phyloP scores from a whole-genome alignment of 1,140 invertebrate genomes.

The Achatina immaculata region DNA sequence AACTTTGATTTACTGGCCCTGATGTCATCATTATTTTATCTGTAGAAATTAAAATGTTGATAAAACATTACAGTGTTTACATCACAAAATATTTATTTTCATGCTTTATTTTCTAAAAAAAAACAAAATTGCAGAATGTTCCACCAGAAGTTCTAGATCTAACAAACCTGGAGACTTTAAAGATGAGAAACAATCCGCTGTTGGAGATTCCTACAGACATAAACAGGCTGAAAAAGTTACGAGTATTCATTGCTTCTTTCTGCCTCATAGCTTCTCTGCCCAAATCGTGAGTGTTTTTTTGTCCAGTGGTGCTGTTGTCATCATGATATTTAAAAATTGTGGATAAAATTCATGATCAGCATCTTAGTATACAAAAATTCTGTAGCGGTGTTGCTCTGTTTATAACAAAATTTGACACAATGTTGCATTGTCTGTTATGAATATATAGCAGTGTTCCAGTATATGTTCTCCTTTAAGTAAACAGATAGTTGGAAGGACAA shows the following conservation, averaged over 20 bases:
- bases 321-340: neutral
- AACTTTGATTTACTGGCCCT: too few species aligned
- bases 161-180: conserved; percentile 63
- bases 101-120: neutral
- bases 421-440: too few species aligned
- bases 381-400: too few species aligned
- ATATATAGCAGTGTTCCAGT: too few species aligned
- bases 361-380: too few species aligned
- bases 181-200: conserved; percentile 68
- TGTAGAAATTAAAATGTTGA: neutral
- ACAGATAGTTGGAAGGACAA: too few species aligned
- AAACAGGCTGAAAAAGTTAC: conserved; percentile 56
- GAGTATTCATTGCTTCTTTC: conserved; percentile 64
- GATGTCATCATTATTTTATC: neutral
- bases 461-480: too few species aligned
- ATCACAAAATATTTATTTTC: neutral
- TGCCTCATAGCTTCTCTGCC: conserved; percentile 66
- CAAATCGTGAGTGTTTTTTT: conserved; percentile 49
- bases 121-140: conserved; percentile 58
- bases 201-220: conserved; percentile 65
- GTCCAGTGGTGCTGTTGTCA: neutral
- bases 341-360: too few species aligned
- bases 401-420: too few species aligned
- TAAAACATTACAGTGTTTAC: conserved; percentile 3
- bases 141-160: conserved; percentile 64